phyloP scores from a whole-genome alignment of 2,113 vertebrate genomes.

The Thermophis baileyi region DNA sequence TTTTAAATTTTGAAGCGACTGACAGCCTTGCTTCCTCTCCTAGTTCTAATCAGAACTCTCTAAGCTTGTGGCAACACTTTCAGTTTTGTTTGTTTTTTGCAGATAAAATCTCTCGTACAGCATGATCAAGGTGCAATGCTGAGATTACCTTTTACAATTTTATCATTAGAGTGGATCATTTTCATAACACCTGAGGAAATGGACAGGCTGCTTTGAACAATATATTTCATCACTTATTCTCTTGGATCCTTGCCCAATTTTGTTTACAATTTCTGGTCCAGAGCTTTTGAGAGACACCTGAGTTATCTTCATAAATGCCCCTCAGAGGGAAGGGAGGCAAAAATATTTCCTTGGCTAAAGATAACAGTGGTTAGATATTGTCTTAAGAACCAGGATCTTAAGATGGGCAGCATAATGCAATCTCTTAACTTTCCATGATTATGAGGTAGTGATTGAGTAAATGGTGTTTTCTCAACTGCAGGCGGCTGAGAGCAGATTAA shows the following conservation, averaged over 20 bases:
- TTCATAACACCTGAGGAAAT: not conserved
- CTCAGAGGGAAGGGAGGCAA: not conserved
- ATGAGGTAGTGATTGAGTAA: not conserved
- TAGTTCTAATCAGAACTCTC: not conserved
- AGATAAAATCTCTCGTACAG: not conserved
- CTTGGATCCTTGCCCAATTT: not conserved
- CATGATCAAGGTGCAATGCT: not conserved
- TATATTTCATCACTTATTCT: not conserved
- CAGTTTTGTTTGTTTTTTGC: not conserved
- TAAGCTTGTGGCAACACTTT: not conserved
- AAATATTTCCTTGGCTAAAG: not conserved
- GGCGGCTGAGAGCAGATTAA: not conserved
- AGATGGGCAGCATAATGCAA: not conserved
- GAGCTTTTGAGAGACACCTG: not conserved
- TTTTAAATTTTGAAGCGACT: not conserved
- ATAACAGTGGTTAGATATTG: not conserved
- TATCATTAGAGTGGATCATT: not conserved
- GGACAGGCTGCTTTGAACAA: not conserved
- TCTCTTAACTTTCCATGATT: not conserved
- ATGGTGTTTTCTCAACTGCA: not conserved
- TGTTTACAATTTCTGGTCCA: not conserved
- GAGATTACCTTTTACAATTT: not conserved
- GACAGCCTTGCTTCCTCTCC: not conserved
- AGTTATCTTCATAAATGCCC: not conserved
- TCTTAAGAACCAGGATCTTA: not conserved